phyloP scores from a whole-genome alignment of 2,888 invertebrate genomes.

The Yponomeuta plumbellus region DNA sequence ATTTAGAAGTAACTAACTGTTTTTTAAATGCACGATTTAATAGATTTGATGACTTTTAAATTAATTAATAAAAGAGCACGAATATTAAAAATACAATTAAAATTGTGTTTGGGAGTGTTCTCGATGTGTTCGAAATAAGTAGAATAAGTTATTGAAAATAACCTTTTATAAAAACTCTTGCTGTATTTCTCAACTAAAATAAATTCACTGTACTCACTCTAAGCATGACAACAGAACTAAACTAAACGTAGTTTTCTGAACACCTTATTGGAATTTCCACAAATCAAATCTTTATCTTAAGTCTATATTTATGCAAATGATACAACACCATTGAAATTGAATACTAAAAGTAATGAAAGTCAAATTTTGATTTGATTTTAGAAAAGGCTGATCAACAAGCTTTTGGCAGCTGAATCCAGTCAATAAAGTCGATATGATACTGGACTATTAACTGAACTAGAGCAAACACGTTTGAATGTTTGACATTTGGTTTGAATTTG shows the following conservation, averaged over 20 bases:
- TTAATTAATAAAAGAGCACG: not conserved
- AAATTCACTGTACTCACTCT: not conserved
- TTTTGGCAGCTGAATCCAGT: too few relatives aligned
- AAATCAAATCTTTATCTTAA: not conserved
- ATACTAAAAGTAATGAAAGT: too few relatives aligned
- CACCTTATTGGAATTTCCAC: not conserved
- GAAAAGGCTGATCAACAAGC: too few relatives aligned
- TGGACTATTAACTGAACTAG: too few relatives aligned
- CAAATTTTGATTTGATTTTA: too few relatives aligned
- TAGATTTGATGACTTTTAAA: slow-evolving; percentile 3
- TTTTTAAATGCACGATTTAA: not conserved
- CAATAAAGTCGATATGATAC: too few relatives aligned
- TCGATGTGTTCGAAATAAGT: not conserved
- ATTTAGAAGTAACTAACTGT: slow-evolving; percentile 55
- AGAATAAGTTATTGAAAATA: not conserved
- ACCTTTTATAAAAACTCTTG: not conserved
- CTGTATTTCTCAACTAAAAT: not conserved
- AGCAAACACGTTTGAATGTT: too few relatives aligned
- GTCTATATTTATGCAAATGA: not conserved
- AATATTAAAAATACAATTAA: slow-evolving; percentile 6
- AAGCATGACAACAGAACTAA: not conserved
- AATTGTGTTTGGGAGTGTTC: not conserved
- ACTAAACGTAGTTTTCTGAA: not conserved
- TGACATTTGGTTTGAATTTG: too few relatives aligned
- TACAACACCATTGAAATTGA: not conserved